Evolutionary conservation across 2,797 vertebrate species (phyloP), one percentile per base, ranked within the genome.

Genomic region (Coluber constrictor): DNA sequence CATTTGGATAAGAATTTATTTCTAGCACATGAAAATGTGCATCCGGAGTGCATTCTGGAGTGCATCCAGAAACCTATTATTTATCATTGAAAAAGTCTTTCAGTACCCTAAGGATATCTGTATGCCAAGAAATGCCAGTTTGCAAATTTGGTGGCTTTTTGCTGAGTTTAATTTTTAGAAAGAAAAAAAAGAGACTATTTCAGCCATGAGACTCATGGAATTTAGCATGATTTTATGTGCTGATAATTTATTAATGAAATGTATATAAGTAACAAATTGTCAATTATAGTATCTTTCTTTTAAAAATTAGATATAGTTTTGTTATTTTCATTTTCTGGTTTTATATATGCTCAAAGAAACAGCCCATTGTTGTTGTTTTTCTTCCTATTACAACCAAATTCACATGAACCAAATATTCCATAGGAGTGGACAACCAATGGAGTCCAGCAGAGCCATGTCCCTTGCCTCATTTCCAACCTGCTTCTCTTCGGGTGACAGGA

Each of bases 71-170:
- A 91, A 91, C 51, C 6, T 13, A 47, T 32, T 29, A 29, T 32
- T 18, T 86, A 55, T 25, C 5, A 5, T n/a, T 27, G 47, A 10
- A 18, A 89, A 89, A 43, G 0, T 61, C 27, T 90, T 90, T 92
- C n/a, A 86, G 5, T 23, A 92, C 20, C 51, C 83, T 86, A 32
- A 37, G n/a, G 51, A 23, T 7, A 27, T 88, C 92, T 59, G 29
- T 27, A 13, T 66, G 20, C 29, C 15, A 27, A 13, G 10, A 32
- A 51, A 86, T 88, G 57, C 18, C 13, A n/a, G 6, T 91, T n/a
- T 32, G 0, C 1, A 0, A 12, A 0, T 74, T 74, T 20, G 32
- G 6, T 37, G 70, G 20, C 0, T 79, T 61, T 2, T 88, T 10
- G 12, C 25, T 23, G 13, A 57, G 0, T 0, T 86, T 2, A 74